These are phyloP conservation scores for Heptranchias perlo DNA, from an alignment of 2,113 vertebrate species.

Conservation along the genomic window DNA sequence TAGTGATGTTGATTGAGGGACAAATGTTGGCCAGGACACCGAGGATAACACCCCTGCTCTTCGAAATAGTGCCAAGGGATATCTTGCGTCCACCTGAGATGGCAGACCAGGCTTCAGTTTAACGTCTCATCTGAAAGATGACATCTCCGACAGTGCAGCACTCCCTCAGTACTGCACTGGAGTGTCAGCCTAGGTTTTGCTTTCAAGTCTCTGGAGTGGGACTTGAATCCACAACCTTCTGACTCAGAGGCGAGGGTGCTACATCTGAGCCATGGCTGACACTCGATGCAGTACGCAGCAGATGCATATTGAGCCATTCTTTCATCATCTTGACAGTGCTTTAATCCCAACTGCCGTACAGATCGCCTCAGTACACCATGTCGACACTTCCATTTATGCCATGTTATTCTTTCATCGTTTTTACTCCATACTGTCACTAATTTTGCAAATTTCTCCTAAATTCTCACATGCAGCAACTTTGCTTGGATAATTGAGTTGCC, in stretches of 20 bases:
- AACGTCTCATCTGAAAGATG: no score
- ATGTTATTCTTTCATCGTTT: neutral
- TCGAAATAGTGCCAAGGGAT: neutral
- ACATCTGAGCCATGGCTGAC: neutral
- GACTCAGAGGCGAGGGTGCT: neutral
- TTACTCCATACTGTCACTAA: neutral
- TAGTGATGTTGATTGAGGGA: no score
- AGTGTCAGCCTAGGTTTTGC: neutral
- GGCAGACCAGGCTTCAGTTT: no score
- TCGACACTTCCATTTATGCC: neutral
- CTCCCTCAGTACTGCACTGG: neutral
- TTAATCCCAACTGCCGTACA: neutral
- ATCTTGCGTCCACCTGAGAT: neutral
- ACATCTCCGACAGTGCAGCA: neutral
- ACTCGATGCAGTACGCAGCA: neutral
- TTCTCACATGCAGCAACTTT: neutral
- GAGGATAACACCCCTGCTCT: no score
- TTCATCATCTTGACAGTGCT: neutral
- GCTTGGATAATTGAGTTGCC: neutral
- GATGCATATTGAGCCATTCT: neutral
- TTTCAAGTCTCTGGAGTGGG: neutral
- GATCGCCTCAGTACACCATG: neutral
- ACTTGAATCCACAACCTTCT: neutral
- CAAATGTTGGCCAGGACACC: no score
- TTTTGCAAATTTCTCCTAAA: neutral